Conservation (phyloP, 1,140 invertebrate genomes). For the Babylonia areolata region DNA sequence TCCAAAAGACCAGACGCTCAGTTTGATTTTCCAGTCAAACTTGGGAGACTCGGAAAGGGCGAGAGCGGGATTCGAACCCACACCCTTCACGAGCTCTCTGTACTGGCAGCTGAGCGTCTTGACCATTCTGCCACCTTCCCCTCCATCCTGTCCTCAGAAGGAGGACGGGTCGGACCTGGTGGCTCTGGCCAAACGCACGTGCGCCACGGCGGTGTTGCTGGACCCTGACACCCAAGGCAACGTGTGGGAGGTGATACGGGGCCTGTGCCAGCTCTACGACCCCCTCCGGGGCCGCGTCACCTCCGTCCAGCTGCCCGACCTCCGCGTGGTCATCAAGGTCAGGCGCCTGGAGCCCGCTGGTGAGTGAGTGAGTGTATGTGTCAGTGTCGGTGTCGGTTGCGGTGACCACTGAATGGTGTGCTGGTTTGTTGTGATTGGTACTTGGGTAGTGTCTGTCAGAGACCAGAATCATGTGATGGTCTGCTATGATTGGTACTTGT, state of each 20-base stretch:
- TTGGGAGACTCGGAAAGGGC: too few species aligned
- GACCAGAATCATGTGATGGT: too few species aligned
- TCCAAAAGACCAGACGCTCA: too few species aligned
- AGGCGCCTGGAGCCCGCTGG: background rate
- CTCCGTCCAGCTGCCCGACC: background rate
- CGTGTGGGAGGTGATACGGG: background rate
- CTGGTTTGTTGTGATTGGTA: background rate
- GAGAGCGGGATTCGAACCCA: too few species aligned
- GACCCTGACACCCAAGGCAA: background rate
- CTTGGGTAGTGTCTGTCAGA: background rate
- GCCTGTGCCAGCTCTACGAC: slow-evolving; percentile 21
- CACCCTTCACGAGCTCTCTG: too few species aligned
- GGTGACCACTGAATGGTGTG: too few species aligned
- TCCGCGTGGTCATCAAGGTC: background rate
- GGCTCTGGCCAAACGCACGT: background rate
- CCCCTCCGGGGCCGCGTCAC: background rate
- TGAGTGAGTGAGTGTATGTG: background rate
- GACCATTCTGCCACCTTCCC: too few species aligned
- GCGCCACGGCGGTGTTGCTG: slow-evolving; percentile 13
- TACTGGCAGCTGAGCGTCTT: too few species aligned
- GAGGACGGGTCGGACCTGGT: slow-evolving; percentile 18
- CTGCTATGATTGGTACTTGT: too few species aligned
- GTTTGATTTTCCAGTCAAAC: too few species aligned
- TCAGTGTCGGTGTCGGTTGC: background rate
- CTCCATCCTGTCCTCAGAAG: background rate